Percentiles rank a stretch among this genome's conserved stretches.
Conservation (phyloP, 2,888 invertebrate genomes). For the Caenorhabditis virilis region DNA sequence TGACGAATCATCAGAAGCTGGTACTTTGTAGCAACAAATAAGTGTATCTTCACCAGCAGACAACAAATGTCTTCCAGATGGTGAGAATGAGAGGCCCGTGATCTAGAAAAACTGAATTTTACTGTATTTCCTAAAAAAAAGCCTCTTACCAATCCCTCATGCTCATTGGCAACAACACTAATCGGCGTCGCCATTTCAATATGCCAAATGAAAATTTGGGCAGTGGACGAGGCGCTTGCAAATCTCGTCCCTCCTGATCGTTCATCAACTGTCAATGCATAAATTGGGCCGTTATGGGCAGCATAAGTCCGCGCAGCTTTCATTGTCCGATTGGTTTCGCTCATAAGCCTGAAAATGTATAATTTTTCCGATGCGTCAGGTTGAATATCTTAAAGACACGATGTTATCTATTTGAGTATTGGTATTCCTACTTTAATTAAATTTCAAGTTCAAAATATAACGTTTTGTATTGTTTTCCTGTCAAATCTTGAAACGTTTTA, state of each 20-base stretch:
- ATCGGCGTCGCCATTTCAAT: constrained; percentile 34
- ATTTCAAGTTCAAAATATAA: not conserved
- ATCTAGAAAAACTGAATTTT: constrained; percentile 12
- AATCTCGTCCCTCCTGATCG: constrained; percentile 34
- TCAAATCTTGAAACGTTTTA: no score
- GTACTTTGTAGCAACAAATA: constrained; percentile 19
- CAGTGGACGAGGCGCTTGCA: constrained; percentile 26
- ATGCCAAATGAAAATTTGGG: constrained; percentile 40
- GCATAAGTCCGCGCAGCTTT: constrained; percentile 31
- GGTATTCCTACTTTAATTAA: not conserved
- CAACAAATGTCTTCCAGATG: constrained; percentile 41
- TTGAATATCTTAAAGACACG: no score
- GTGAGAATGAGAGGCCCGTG: constrained; percentile 35
- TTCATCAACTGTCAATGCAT: constrained; percentile 20
- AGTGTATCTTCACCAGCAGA: constrained; percentile 43
- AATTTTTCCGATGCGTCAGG: not conserved
- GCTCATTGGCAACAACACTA: constrained; percentile 14
- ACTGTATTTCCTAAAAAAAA: not conserved
- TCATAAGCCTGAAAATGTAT: constrained; percentile 4
- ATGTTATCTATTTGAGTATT: no score
- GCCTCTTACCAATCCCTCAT: constrained; percentile 14
- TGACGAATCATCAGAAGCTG: constrained; percentile 10
- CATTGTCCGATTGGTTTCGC: constrained; percentile 11
- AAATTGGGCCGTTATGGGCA: constrained; percentile 28
- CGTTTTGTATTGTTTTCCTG: not conserved